Evolutionary conservation across 2,797 vertebrate species (phyloP).

Genomic region (Falco columbarius): DNA sequence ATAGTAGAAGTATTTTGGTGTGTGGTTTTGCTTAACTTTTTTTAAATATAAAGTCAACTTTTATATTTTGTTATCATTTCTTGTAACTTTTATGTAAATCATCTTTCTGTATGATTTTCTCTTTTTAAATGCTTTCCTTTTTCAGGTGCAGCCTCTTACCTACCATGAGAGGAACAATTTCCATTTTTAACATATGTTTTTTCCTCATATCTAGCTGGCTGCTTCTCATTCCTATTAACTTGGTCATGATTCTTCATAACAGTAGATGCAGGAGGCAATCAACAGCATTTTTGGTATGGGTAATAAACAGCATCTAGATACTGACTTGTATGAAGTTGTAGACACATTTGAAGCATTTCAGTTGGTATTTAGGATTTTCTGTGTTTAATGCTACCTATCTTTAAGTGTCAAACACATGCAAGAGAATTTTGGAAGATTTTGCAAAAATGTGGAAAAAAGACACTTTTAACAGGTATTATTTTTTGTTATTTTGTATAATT

Average conservation of each 20-base stretch:
- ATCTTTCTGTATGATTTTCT: neutral
- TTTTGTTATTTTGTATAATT: neutral
- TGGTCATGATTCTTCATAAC: neutral
- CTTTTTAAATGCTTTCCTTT: neutral
- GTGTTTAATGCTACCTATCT: neutral
- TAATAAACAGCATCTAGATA: neutral
- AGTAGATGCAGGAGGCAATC: neutral
- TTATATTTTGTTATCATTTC: neutral
- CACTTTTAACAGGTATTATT: neutral
- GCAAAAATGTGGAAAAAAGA: rapidly evolving
- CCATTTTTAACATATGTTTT: neutral
- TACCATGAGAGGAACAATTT: neutral
- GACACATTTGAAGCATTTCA: neutral
- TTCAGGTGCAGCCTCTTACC: neutral
- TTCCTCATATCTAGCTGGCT: neutral
- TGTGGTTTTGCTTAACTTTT: neutral
- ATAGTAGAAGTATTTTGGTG: neutral
- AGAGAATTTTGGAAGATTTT: neutral
- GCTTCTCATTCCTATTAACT: neutral
- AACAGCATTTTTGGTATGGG: neutral
- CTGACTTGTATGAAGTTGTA: neutral
- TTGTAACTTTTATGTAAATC: neutral
- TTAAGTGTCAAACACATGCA: neutral
- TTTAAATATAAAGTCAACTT: neutral
- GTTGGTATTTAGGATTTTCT: neutral